These are phyloP conservation scores for Todiramphus saurophagus DNA, from an alignment of 2,113 vertebrate species.

Conservation along the genomic window DNA sequence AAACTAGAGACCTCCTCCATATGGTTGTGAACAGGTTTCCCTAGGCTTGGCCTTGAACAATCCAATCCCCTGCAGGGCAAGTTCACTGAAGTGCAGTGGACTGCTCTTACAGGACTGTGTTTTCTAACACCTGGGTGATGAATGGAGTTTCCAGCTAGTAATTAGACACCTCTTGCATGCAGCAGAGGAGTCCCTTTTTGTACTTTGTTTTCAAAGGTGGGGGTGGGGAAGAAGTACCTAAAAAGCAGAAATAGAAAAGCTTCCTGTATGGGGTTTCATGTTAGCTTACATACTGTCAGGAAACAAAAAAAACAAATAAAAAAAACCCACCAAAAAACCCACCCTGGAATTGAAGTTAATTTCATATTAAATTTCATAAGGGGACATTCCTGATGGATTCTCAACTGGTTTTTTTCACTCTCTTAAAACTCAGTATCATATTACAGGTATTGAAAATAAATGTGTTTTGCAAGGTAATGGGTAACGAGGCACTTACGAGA, in stretches of 20 bases:
- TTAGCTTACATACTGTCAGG: background rate
- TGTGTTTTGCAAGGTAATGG: conserved; percentile 44
- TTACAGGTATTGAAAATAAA: conserved; percentile 63
- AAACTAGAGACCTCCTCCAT: background rate
- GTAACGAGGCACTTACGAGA: conserved; percentile 48
- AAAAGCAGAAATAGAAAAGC: background rate
- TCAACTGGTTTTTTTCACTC: background rate
- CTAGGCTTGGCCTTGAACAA: background rate
- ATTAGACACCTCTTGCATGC: conserved; percentile 37
- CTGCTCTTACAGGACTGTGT: conserved; percentile 2
- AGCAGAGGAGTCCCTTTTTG: conserved; percentile 26
- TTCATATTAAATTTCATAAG: conserved; percentile 52
- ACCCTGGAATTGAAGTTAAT: background rate
- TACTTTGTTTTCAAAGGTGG: conserved; percentile 28
- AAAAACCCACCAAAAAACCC: background rate
- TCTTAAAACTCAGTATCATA: conserved; percentile 41
- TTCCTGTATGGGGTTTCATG: background rate
- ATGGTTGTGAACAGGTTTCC: background rate
- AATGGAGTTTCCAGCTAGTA: conserved; percentile 52
- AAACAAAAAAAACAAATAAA: background rate
- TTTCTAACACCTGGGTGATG: conserved; percentile 62
- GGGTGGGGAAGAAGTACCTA: background rate
- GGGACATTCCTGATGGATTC: conserved; percentile 2
- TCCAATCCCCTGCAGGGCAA: background rate
- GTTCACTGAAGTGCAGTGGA: conserved; percentile 12